Evolutionary conservation across 2,797 vertebrate species (phyloP), one percentile per base, ranked within the genome.

Genomic region (Labroides dimidiatus): DNA sequence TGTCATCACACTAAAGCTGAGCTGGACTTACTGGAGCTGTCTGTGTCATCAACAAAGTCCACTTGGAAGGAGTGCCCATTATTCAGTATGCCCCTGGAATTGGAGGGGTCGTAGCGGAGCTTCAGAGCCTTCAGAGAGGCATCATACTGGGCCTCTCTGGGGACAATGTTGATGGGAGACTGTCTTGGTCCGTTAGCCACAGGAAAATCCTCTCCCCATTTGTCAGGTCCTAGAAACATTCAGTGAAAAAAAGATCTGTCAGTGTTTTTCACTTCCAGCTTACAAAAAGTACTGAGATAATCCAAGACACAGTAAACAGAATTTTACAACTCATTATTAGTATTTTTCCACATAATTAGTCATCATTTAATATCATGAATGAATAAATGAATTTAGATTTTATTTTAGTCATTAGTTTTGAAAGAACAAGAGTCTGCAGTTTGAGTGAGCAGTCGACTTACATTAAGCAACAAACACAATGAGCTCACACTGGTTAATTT

Each of bases 41-140:
- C 93, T 0, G 88, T 76, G 0, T 94, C 94, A 23, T 99, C 98
- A 77, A 94, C 92, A 33, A 95, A 99, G 87, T 96, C 96, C 56
- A 99, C 96, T 55, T 91, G 96, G 90, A 98, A 96, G 72, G 96
- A 96, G 64, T 97, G 95, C 20, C 98, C 97, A 0, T 95, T 99
- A 87, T 99, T 99, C 66, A 96, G 91, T 68, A 99, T 97, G 81
- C 94, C 90, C 42, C 83, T 95, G 55, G 95, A 84, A 30, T 94
- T 95, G 67, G 89, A 82, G 0, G 95, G 93, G 60, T 98, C 95
- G 0, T 99, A 99, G 52, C 72, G 91, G 27, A 96, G 80, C n/a
- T 76, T 94, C 47, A 99, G 94, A 14, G 93, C 83, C 77, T 87
- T 94, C 44, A 99, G 94, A 36, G 91, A 84, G 0, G 93, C 81